A percentile compares a stretch with the other conserved stretches of the same genome.
phyloP scores from a whole-genome alignment of 2,797 vertebrate genomes.

The Urophycis tenuis region DNA sequence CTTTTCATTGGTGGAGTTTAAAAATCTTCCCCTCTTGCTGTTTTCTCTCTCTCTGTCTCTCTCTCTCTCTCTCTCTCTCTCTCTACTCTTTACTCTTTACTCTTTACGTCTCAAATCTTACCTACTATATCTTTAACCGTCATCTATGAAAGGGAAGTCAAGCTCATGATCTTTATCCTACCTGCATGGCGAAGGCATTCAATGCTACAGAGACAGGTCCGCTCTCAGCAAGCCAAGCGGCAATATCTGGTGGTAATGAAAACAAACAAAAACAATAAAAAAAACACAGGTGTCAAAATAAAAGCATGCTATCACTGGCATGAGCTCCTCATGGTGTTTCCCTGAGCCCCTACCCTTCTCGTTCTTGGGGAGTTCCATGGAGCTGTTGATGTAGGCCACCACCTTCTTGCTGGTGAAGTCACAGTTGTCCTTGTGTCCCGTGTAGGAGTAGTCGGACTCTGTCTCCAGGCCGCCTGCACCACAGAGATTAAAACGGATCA shows the following conservation, averaged over 20 bases:
- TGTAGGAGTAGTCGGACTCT: conserved; percentile 80
- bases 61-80: too few relatives aligned
- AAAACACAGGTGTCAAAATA: not conserved
- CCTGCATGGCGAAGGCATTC: conserved; percentile 92
- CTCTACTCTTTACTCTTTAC: too few relatives aligned
- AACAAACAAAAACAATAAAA: not conserved
- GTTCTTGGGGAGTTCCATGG: conserved; percentile 75
- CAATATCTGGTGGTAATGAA: conserved; percentile 68
- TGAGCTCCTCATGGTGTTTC: not conserved
- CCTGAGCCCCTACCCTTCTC: conserved; percentile 66
- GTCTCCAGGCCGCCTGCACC: conserved; percentile 82
- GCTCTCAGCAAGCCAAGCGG: conserved; percentile 81
- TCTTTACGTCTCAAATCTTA: not conserved
- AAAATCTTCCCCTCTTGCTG: too few relatives aligned
- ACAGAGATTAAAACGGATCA: not conserved
- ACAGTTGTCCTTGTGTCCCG: conserved; percentile 73
- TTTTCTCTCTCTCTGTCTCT: not conserved
- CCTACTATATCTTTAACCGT: not conserved
- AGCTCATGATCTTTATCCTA: conserved; percentile 36
- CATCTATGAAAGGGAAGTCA: not conserved
- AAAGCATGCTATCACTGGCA: not conserved
- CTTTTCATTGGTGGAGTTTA: too few relatives aligned
- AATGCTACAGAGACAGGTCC: conserved; percentile 87
- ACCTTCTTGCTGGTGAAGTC: conserved; percentile 74
- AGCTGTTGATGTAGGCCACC: conserved; percentile 85